Percentiles rank a stretch among this genome's conserved stretches.
Evolutionary conservation across 2,888 invertebrate species (phyloP).

Genomic region (Pollenia labialis): DNA sequence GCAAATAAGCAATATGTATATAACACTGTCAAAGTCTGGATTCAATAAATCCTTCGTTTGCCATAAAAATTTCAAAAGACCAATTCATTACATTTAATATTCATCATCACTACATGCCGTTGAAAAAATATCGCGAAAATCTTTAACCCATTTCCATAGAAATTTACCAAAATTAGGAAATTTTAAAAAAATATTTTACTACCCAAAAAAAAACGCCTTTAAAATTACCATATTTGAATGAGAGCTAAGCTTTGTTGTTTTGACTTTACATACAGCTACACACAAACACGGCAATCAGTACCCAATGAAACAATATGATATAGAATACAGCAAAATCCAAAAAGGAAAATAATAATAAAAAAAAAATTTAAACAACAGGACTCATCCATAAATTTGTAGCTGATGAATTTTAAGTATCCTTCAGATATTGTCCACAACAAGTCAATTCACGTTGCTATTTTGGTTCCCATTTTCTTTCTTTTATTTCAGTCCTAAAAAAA

Average conservation of each 20-base stretch:
- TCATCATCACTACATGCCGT: not conserved
- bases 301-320: slow-evolving; percentile 50
- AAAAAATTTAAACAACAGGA: slow-evolving; percentile 41
- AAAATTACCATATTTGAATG: slow-evolving; percentile 58
- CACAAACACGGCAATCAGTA: slow-evolving; percentile 20
- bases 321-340: slow-evolving; percentile 45
- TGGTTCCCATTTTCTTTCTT: slow-evolving; percentile 49
- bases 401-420: slow-evolving; percentile 65
- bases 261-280: not conserved
- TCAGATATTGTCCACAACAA: slow-evolving; percentile 72
- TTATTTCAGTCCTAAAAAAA: slow-evolving; percentile 12
- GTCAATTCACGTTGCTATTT: slow-evolving; percentile 63
- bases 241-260: slow-evolving; percentile 43
- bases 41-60: too few relatives aligned
- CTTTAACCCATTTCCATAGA: not conserved
- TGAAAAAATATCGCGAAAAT: not conserved
- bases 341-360: not conserved
- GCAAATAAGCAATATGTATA: too few relatives aligned
- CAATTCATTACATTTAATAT: too few relatives aligned
- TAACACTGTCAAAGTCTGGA: too few relatives aligned
- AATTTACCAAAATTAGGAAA: not conserved
- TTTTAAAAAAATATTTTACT: slow-evolving; percentile 1
- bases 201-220: slow-evolving; percentile 25
- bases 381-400: slow-evolving; percentile 70
- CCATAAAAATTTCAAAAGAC: too few relatives aligned